Evolutionary conservation across 2,113 vertebrate species (phyloP).

Genomic region (Cheilinus undulatus): DNA sequence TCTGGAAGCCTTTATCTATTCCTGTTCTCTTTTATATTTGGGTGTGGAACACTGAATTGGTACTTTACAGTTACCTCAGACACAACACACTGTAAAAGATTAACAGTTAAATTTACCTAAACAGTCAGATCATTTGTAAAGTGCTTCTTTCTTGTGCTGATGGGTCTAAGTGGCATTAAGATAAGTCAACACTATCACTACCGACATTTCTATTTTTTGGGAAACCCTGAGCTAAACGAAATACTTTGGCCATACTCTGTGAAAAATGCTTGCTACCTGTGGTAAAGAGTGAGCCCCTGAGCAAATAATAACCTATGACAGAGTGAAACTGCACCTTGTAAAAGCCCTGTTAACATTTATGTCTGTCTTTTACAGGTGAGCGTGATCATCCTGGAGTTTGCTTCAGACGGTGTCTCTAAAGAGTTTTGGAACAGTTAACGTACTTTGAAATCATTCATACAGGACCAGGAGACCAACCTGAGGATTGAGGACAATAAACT

Average conservation of each 20-base stretch:
- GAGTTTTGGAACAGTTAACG: no score
- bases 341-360: constrained; percentile 6
- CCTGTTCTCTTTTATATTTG: not conserved
- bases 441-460: constrained; percentile 17
- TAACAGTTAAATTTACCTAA: not conserved
- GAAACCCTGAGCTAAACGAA: not conserved
- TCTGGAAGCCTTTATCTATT: not conserved
- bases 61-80: not conserved
- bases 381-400: constrained; percentile 19
- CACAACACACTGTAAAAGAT: not conserved
- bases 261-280: not conserved
- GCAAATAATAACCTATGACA: not conserved
- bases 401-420: no score
- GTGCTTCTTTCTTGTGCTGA: no score
- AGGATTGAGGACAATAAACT: constrained; percentile 32
- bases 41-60: not conserved
- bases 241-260: not conserved
- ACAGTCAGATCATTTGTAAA: not conserved
- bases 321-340: not conserved
- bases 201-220: not conserved
- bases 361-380: constrained; percentile 70
- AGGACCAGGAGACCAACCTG: constrained; percentile 25
- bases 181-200: not conserved
- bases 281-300: not conserved
- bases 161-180: not conserved